A percentile compares a stretch with the other conserved stretches of the same genome.
These are phyloP conservation scores for Batillaria attramentaria DNA, from an alignment of 1,140 invertebrate genomes.

Conservation along the genomic window DNA sequence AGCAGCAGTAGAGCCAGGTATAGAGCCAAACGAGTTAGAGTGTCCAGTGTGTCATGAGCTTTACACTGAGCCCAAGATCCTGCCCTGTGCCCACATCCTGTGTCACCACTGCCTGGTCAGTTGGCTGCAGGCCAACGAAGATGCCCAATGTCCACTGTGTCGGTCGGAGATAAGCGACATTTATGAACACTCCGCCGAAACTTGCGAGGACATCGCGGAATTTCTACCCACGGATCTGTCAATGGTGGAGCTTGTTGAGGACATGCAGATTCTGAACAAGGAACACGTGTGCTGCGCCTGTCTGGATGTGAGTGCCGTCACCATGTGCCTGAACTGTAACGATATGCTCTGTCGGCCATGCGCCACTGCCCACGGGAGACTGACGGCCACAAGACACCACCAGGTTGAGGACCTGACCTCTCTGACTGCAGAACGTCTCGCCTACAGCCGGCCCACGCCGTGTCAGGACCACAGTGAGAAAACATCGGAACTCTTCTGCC, in stretches of 20 bases:
- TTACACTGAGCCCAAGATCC: background rate
- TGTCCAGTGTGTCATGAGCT: conserved; percentile 1
- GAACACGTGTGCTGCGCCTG: background rate
- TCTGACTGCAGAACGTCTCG: background rate
- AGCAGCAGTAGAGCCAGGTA: background rate
- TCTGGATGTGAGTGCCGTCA: background rate
- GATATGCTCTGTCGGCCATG: background rate
- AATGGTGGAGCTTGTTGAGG: background rate
- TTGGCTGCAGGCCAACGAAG: background rate
- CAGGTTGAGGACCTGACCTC: background rate
- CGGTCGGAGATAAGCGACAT: background rate
- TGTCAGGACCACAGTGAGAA: background rate
- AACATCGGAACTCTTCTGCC: background rate
- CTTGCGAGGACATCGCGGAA: background rate
- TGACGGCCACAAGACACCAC: background rate
- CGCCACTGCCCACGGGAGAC: background rate
- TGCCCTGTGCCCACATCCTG: background rate
- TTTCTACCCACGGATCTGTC: background rate
- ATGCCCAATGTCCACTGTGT: background rate
- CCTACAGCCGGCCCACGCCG: background rate
- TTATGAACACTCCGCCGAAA: background rate
- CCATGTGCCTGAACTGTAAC: background rate
- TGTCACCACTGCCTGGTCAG: conserved; percentile 1
- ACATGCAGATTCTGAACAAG: background rate
- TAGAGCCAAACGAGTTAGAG: background rate